Base-by-base conservation (phyloP, 2,888 invertebrate genomes). In the Ecliptopera silaceata region DNA sequence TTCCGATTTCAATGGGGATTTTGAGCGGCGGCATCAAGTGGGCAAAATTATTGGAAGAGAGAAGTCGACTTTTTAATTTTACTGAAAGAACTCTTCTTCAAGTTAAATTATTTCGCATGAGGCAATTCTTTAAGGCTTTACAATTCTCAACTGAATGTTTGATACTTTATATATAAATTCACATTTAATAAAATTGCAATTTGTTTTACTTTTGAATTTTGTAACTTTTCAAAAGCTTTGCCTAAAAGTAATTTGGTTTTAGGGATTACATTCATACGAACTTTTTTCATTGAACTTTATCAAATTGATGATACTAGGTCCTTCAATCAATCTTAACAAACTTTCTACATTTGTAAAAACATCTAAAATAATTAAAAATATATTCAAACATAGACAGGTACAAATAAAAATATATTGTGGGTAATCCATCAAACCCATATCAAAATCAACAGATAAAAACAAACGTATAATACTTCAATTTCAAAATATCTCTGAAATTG, bases 91-190 rank as follows among this genome's bases (percentile, higher is more conserved):
- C 75, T 79, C 81, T 71, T 77, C 79, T 70, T 69, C 62, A 84
- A 85, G 84, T 84, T 81, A 82, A 84, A 88, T 89, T 82, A 86
- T 86, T 84, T 79, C 78, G 82, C 84, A 78, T 84, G 82, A 80
- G 71, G 70, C 74, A 77, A 74, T 82, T 79, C 79, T 84, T 78
- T 73, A 86, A 82, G 71, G 79, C 72, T 80, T 82, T 79, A 77
- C 74, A 76, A 82, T 79, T 81, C 74, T 68, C 70, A 64, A 68
- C 66, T 72, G 74, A 74, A 75, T 75, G 71, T 77, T 74, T 77
- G 73, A 79, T 80, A 77, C 77, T 72, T 65, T 34, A 71, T 70
- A 72, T 67, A 69, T 66, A 64, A 58, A 50, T 62, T 61, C 39
- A 34, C 18, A 34, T 63, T 66, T 59, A 55, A 56, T 60, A 36